Evolutionary conservation across 2,888 invertebrate genomes (phyloP).

Genomic region (Eurois occulta): DNA sequence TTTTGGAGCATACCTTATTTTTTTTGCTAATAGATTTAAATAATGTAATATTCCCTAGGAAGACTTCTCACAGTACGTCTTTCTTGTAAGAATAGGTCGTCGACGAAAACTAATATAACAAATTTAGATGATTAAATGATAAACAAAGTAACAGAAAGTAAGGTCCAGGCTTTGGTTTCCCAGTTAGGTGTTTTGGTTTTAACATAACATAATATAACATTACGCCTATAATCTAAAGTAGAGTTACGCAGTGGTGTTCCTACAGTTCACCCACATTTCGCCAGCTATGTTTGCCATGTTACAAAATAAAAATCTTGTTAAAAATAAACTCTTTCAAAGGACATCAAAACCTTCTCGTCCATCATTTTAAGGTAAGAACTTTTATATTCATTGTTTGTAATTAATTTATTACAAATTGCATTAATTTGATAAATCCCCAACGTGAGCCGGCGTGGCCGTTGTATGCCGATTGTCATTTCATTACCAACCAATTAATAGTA

Average conservation of each 20-base stretch:
- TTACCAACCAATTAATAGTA: conserved; percentile 52
- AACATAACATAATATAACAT: neutral
- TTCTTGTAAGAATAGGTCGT: neutral
- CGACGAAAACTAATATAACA: too few relatives aligned
- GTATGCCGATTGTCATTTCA: conserved; percentile 59
- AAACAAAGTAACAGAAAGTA: too few relatives aligned
- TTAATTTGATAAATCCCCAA: conserved; percentile 66
- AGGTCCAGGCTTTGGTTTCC: too few relatives aligned
- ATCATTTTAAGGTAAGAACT: conserved; percentile 11
- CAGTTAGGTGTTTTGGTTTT: too few relatives aligned
- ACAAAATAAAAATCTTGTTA: neutral
- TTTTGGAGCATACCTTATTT: neutral
- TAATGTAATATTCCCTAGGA: too few relatives aligned
- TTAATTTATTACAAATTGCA: conserved; percentile 59
- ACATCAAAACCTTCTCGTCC: neutral
- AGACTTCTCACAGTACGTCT: neutral
- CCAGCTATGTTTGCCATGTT: too few relatives aligned
- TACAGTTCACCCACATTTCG: neutral
- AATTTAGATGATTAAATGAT: too few relatives aligned
- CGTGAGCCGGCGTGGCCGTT: conserved; percentile 26
- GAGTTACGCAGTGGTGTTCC: neutral
- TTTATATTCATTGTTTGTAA: conserved; percentile 21
- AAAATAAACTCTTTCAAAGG: neutral
- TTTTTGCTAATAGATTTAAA: neutral
- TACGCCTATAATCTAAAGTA: too few relatives aligned